These are phyloP conservation scores for Embiotoca jacksoni DNA, from an alignment of 2,113 vertebrate species.

Conservation along the genomic window DNA sequence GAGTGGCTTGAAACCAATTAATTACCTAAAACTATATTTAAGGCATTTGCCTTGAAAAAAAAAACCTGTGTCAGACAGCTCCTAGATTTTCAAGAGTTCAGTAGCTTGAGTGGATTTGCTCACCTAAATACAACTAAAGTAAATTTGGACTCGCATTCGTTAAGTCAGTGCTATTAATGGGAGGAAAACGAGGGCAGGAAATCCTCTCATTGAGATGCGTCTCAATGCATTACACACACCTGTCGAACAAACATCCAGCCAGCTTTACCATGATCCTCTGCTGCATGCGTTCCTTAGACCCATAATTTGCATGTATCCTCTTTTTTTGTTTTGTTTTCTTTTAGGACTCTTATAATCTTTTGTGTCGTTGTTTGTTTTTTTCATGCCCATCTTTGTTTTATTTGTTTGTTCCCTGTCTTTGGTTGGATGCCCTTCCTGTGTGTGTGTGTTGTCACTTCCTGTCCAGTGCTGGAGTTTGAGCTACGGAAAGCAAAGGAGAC, in stretches of 20 bases:
- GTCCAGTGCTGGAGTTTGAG: conserved; percentile 99
- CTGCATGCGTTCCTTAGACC: conserved; percentile 95
- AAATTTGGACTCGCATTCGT: conserved; percentile 38
- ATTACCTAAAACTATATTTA: conserved; percentile 11
- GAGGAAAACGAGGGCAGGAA: conserved; percentile 53
- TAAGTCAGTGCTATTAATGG: conserved; percentile 31
- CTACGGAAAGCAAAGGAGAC: conserved; percentile 99
- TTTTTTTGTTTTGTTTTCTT: conserved; percentile 74
- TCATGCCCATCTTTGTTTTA: conserved; percentile 97
- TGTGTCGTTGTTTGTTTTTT: conserved; percentile 88
- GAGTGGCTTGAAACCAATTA: conserved; percentile 68
- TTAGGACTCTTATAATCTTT: conserved; percentile 89
- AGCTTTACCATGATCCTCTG: conserved; percentile 95
- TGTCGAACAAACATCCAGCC: conserved; percentile 82
- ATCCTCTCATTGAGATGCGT: conserved; percentile 22
- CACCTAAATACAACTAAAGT: conserved; percentile 37
- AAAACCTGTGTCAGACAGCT: conserved; percentile 95
- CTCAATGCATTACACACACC: conserved; percentile 50
- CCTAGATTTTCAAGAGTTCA: conserved; percentile 74
- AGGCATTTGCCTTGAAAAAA: conserved; percentile 54
- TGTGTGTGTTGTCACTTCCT: conserved; percentile 91
- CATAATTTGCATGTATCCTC: conserved; percentile 87
- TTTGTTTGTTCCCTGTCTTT: conserved; percentile 95
- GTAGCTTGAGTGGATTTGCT: conserved; percentile 38
- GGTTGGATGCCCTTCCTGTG: conserved; percentile 94